Evolutionary conservation across 2,888 invertebrate genomes (phyloP), one percentile per base, ranked within the genome.

Genomic region (Saturnia japonica): DNA sequence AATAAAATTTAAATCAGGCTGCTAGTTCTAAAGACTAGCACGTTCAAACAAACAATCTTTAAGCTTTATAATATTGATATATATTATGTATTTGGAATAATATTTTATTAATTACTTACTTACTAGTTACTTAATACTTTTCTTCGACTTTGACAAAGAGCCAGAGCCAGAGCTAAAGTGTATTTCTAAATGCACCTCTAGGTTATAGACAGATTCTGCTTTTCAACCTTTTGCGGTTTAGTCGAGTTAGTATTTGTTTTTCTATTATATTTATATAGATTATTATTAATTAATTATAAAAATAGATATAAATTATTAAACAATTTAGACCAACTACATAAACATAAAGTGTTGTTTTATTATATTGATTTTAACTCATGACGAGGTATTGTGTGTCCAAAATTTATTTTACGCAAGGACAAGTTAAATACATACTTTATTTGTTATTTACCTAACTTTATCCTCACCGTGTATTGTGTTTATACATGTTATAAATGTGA

Each of bases 361-460:
- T 28, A 57, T 57, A 25, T 25, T 28, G 1, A n/a, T 60, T 14
- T 28, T 60, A 28, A 57, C 22, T 22, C 22, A 57, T 12, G 25
- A 57, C 14, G 57, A 57, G 6, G 4, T 57, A n/a, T 28, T 62
- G 8, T 62, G 1, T n/a, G 64, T 19, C 19, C 40, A 64, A 40
- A 40, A 22, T 64, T n/a, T 64, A 16, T n/a, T 64, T 64, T n/a
- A 40, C 16, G 16, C 64, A 64, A 64, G 64, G 64, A 40, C 40
- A 64, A 64, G 34, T 40, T 19, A 54, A 54, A 22, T 54, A 54
- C 22, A 40, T 64, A 40, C 40, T 34, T 62, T 19, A n/a, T 4
- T 40, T n/a, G 34, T 34, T 64, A 64, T 40, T 60, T 34, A n/a
- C n/a, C n/a, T n/a, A 60, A 64, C 64, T 40, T 34, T 40, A 64